Percentiles rank a stretch among this genome's conserved stretches.
Evolutionary conservation across 2,797 vertebrate species (phyloP).

Genomic region (Halcyon badia): DNA sequence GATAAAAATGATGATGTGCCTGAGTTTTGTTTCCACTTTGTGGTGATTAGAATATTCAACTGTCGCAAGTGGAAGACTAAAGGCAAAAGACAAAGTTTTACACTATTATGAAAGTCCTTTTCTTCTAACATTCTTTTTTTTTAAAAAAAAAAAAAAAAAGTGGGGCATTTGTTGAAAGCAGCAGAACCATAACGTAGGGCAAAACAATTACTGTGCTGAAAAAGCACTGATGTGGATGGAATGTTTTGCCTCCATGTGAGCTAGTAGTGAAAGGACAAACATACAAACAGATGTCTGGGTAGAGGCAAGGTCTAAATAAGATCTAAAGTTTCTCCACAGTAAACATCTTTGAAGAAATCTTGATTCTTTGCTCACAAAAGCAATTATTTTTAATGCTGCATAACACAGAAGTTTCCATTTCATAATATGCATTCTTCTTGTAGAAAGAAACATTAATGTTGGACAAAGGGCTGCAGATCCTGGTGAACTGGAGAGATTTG

Average conservation of each 20-base stretch:
- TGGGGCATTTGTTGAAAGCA: background rate
- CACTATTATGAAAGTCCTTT: background rate
- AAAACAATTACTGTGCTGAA: background rate
- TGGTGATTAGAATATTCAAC: background rate
- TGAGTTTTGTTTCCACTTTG: background rate
- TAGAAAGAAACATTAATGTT: background rate
- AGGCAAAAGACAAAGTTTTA: background rate
- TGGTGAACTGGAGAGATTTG: background rate
- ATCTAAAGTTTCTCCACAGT: background rate
- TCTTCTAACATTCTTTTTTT: background rate
- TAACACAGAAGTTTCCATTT: background rate
- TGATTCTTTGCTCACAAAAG: background rate
- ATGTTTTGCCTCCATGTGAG: background rate
- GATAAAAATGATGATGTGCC: accelerated
- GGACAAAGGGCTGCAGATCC: background rate
- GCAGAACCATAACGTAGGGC: background rate
- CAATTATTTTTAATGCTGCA: background rate
- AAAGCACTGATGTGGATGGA: background rate
- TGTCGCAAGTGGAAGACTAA: background rate
- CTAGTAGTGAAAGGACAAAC: background rate
- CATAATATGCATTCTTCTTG: background rate
- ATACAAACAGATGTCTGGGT: background rate
- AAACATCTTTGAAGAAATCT: background rate
- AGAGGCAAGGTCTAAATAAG: background rate
- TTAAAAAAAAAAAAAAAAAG: background rate